Evolutionary conservation across 2,113 vertebrate species (phyloP), one percentile per base, ranked within the genome.

Genomic region (Danionella cerebrum): DNA sequence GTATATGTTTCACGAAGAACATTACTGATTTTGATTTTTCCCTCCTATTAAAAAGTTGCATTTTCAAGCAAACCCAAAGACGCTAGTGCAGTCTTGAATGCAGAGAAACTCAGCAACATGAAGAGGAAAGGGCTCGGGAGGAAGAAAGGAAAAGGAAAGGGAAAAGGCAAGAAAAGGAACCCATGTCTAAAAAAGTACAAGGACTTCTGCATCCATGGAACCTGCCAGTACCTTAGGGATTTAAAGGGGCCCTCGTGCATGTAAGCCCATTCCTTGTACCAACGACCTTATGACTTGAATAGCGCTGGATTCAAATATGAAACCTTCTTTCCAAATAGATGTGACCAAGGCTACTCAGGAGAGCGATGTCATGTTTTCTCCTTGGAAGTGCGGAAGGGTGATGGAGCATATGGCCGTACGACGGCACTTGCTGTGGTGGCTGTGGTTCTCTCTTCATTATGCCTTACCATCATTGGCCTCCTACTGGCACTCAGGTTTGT

Each of bases 161-260:
- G 94, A 1, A 86, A 88, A 78, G 94, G 95, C 10, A 93, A 81
- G 82, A 98, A 97, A 84, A 93, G 91, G 83, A 90, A 98, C 67
- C 94, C 95, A 0, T 98, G 96, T 72, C 85, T 93, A 80, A 84
- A 73, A 78, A 97, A 93, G 74, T 98, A 90, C 75, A 98, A 95
- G 73, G 90, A 96, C 77, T 97, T 89, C 83, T 98, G 96, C 77
- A 94, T 98, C 78, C 94, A 98, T 0, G 96, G 96, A 50, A 91
- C 91, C 63, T 98, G 96, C 84, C 90, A 88, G 71, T 94, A 96
- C 55, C 76, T 92, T 68, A 90, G 79, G 82, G 80, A 88, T 53
- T 52, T 95, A 62, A 87, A 77, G 7, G 60, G 71, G 33, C 90
- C 93, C 0, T 91, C 91, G 0, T 98, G 96, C 84, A 85, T 91